A percentile compares a stretch with the other conserved stretches of the same genome.
Evolutionary conservation across 2,113 vertebrate species (phyloP).

Genomic region (Psittacula cyanocephala): DNA sequence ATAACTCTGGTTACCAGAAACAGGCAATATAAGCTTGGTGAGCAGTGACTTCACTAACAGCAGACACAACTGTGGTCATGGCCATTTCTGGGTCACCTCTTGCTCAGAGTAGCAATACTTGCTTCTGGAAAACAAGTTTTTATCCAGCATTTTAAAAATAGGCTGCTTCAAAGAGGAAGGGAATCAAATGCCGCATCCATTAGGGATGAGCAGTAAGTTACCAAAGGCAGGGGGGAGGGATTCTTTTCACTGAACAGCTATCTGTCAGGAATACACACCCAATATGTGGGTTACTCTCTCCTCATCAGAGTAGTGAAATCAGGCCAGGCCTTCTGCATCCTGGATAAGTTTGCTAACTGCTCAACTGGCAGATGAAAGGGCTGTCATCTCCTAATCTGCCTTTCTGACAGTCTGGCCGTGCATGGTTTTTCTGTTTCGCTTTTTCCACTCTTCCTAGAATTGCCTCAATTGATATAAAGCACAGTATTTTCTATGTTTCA

Average conservation of each 20-base stretch:
- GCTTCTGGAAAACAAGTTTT: neutral
- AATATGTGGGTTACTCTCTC: neutral
- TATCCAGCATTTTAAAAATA: neutral
- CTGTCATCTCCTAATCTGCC: conserved; percentile 55
- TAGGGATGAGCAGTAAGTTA: neutral
- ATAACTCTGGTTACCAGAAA: neutral
- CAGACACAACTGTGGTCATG: neutral
- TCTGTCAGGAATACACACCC: neutral
- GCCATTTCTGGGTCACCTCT: neutral
- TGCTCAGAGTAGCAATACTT: neutral
- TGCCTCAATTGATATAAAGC: neutral
- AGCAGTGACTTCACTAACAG: neutral
- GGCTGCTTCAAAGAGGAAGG: neutral
- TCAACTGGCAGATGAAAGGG: conserved; percentile 14
- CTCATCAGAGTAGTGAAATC: neutral
- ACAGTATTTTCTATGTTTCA: neutral
- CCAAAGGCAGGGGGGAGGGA: neutral
- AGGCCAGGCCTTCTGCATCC: neutral
- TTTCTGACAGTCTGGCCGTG: conserved; percentile 9
- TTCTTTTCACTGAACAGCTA: neutral
- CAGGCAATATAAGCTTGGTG: neutral
- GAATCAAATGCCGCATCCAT: neutral
- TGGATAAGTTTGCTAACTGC: conserved; percentile 15
- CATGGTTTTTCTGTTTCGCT: neutral
- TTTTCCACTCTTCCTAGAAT: neutral